Conservation (phyloP, 2,113 vertebrate species). For the Sterrhoptilus dennistouni region DNA sequence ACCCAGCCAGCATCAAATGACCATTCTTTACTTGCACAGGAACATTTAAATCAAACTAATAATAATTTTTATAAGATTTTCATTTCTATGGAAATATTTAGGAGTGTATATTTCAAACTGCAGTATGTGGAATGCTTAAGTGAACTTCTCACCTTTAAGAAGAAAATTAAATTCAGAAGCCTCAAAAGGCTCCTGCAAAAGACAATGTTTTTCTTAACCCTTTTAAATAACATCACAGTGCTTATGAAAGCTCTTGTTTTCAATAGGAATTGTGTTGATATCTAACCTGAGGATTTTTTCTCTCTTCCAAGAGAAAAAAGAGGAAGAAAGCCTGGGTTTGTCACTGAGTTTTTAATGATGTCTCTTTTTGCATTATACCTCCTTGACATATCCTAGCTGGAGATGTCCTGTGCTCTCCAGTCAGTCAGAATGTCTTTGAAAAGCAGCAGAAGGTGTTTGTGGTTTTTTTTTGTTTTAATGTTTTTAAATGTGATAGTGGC, state of each 20-base stretch:
- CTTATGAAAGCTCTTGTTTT: background rate
- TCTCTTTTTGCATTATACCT: background rate
- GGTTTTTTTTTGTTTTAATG: background rate
- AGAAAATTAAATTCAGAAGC: background rate
- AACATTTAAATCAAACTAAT: background rate
- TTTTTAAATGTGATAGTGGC: background rate
- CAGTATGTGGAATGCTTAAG: background rate
- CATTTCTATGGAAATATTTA: background rate
- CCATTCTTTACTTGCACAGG: background rate
- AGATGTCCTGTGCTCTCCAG: background rate
- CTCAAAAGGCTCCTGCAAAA: background rate
- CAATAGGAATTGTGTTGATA: background rate
- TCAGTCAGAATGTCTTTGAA: background rate
- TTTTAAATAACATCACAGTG: background rate
- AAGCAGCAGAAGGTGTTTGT: background rate
- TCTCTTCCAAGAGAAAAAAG: background rate
- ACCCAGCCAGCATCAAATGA: background rate
- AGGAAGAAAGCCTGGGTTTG: background rate
- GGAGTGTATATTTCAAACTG: background rate
- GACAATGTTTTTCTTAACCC: background rate
- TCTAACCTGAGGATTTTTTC: background rate
- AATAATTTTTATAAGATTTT: background rate
- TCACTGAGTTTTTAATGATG: background rate
- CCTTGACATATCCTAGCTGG: background rate
- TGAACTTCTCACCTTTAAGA: background rate